Conservation (phyloP, 2,797 vertebrate genomes). For the Dipus sagitta region DNA sequence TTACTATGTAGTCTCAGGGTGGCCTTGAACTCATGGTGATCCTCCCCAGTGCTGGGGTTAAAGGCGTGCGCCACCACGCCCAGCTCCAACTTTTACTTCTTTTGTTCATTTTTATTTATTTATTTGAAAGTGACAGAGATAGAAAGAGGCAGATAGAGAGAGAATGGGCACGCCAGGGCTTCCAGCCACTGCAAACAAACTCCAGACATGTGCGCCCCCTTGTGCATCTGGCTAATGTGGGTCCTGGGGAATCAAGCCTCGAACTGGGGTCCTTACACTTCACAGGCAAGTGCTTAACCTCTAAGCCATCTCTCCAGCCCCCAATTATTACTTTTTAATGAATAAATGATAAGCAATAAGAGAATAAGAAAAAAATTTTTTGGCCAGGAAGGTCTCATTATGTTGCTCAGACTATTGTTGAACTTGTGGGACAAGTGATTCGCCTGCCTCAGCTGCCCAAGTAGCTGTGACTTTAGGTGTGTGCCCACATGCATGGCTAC, state of each 20-base stretch:
- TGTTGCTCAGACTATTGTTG: neutral
- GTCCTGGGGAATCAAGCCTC: neutral
- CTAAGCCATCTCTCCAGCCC: neutral
- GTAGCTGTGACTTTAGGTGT: neutral
- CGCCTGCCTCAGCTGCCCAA: neutral
- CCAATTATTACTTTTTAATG: slow-evolving; percentile 10
- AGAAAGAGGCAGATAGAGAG: too few species aligned
- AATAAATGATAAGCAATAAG: neutral
- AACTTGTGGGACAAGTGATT: neutral
- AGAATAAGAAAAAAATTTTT: neutral
- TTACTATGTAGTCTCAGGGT: too few species aligned
- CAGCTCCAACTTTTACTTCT: too few species aligned
- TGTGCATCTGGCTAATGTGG: too few species aligned
- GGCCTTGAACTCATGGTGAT: too few species aligned
- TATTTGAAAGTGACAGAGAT: too few species aligned
- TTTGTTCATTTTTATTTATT: too few species aligned
- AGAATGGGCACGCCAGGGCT: too few species aligned
- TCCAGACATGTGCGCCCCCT: too few species aligned
- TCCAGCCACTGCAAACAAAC: too few species aligned
- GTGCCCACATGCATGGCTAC: neutral
- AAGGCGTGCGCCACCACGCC: too few species aligned
- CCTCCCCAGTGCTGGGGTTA: too few species aligned
- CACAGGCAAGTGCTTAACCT: neutral
- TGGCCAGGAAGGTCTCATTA: neutral
- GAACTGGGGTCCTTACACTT: neutral